A percentile compares a stretch with the other conserved stretches of the same genome.
phyloP scores from a whole-genome alignment of 2,888 invertebrate genomes.

The Hydropsyche betteni region DNA sequence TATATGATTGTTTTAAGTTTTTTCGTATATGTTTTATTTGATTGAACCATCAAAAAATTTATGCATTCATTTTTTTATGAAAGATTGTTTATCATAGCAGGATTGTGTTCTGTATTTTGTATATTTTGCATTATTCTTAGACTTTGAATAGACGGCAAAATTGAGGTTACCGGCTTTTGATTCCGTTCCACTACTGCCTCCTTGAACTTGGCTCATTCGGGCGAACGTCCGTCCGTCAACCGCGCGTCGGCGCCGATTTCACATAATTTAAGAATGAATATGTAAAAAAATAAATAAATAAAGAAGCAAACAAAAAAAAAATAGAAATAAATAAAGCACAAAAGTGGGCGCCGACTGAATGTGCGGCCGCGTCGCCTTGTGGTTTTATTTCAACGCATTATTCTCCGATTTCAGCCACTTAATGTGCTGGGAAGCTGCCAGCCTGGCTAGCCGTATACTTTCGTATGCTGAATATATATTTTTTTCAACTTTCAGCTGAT shows the following conservation, averaged over 20 bases:
- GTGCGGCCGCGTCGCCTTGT: conserved; percentile 38
- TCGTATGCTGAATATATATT: too few relatives aligned
- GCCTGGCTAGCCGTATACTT: neutral
- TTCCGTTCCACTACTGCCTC: conserved; percentile 42
- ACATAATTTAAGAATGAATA: conserved; percentile 9
- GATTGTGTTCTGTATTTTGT: too few relatives aligned
- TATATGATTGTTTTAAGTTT: too few relatives aligned
- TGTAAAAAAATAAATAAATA: neutral
- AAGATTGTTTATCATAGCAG: too few relatives aligned
- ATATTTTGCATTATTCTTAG: too few relatives aligned
- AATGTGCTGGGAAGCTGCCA: conserved; percentile 43
- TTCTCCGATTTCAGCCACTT: conserved; percentile 52
- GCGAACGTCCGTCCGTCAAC: conserved; percentile 3
- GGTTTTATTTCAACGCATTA: conserved; percentile 50
- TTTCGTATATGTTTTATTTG: too few relatives aligned
- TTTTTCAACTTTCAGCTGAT: too few relatives aligned
- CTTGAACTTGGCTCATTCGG: conserved; percentile 43
- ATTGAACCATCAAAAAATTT: too few relatives aligned
- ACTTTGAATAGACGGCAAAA: neutral
- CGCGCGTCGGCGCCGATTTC: conserved; percentile 19
- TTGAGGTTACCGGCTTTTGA: conserved; percentile 41
- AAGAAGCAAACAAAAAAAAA: conserved; percentile 10
- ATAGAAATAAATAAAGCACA: conserved; percentile 32
- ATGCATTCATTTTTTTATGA: too few relatives aligned
- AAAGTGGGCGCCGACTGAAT: conserved; percentile 42